These are phyloP conservation scores for Julus scanicus DNA, from an alignment of 2,888 invertebrate genomes.

Conservation along the genomic window DNA sequence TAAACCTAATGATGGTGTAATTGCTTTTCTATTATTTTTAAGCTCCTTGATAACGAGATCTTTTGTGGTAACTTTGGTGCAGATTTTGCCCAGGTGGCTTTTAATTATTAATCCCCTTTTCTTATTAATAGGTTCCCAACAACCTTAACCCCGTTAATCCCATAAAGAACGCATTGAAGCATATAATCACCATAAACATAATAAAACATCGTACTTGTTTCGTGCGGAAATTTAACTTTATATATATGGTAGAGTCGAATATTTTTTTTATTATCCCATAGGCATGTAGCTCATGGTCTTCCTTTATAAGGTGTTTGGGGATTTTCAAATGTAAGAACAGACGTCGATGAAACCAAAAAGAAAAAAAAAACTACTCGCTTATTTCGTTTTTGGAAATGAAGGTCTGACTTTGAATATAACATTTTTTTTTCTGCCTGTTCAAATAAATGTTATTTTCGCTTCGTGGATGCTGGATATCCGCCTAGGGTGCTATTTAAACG, in stretches of 20 bases:
- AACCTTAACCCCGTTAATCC: conserved; percentile 2
- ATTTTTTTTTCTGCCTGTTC: conserved; percentile 38
- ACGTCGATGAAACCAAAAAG: background rate
- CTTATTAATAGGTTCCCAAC: conserved; percentile 15
- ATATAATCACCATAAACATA: conserved; percentile 14
- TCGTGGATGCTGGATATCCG: conserved; percentile 47
- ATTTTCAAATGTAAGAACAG: conserved; percentile 18
- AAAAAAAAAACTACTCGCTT: background rate
- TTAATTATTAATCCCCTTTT: conserved; percentile 38
- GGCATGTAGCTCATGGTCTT: conserved; percentile 22
- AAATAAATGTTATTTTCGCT: conserved; percentile 47
- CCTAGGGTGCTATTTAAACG: conserved; percentile 41
- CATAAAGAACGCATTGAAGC: conserved; percentile 37
- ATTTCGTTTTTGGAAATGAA: conserved; percentile 47
- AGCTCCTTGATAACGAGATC: background rate
- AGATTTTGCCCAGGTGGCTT: background rate
- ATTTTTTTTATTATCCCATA: conserved; percentile 37
- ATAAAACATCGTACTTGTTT: conserved; percentile 2
- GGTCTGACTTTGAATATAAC: conserved; percentile 31
- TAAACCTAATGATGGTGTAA: background rate
- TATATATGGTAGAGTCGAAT: background rate
- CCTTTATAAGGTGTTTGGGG: conserved; percentile 1
- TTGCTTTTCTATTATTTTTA: background rate
- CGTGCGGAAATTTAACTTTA: background rate
- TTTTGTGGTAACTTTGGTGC: background rate